Conservation (phyloP, 2,113 vertebrate genomes). For the Pipra filicauda region DNA sequence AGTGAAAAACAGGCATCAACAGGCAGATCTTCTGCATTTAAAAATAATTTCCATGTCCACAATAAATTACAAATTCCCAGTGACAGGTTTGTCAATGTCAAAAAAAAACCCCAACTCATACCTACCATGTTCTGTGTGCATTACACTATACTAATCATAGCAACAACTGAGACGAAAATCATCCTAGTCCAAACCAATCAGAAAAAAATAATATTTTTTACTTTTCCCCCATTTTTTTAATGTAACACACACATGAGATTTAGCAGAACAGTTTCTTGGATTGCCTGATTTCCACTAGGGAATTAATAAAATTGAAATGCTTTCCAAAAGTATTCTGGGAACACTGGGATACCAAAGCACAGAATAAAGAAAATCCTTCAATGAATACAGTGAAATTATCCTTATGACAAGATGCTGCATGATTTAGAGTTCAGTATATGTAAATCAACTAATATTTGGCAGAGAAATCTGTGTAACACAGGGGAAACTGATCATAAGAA, state of each 20-base stretch:
- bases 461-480: not conserved
- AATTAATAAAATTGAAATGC: not conserved
- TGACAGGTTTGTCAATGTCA: not conserved
- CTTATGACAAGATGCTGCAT: not conserved
- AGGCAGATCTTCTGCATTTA: not conserved
- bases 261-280: not conserved
- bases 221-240: not conserved
- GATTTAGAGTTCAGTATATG: not conserved
- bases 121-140: not conserved
- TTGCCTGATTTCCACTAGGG: not conserved
- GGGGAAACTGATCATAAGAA: not conserved
- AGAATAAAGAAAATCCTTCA: not conserved
- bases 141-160: not conserved
- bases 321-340: not conserved
- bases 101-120: not conserved
- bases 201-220: not conserved
- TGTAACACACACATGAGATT: not conserved
- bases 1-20: not conserved
- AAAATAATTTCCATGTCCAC: not conserved
- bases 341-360: not conserved
- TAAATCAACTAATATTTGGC: not conserved
- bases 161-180: not conserved
- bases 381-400: not conserved
- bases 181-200: not conserved
- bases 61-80: not conserved